These are phyloP conservation scores for Synanthedon andrenaeformis DNA, from an alignment of 2,888 invertebrate genomes.

Conservation along the genomic window DNA sequence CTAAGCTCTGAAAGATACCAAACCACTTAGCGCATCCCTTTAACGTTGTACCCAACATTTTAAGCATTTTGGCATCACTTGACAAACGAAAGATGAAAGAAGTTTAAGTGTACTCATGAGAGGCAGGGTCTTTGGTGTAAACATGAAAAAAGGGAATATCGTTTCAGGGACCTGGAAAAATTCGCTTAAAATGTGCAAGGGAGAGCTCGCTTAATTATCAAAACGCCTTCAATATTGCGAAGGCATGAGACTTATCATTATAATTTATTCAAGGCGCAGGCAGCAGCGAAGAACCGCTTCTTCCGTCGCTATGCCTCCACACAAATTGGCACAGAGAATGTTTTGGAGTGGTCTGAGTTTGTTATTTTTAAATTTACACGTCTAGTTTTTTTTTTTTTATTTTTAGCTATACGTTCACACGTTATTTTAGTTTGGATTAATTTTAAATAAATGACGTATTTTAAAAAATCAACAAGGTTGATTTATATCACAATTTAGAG, in stretches of 20 bases:
- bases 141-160: slow-evolving; percentile 28
- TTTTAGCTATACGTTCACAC: too few relatives aligned
- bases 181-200: slow-evolving; percentile 33
- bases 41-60: slow-evolving; percentile 15
- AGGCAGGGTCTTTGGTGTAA: slow-evolving; percentile 29
- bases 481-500: too few relatives aligned
- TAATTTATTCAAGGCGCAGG: slow-evolving; percentile 62
- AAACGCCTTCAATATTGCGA: slow-evolving; percentile 63
- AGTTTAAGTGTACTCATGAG: slow-evolving; percentile 40
- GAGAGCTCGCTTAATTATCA: slow-evolving; percentile 48
- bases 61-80: slow-evolving; percentile 24
- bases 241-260: slow-evolving; percentile 58
- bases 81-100: slow-evolving; percentile 48
- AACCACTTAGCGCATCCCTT: slow-evolving; percentile 8
- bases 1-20: neutral
- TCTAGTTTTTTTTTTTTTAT: too few relatives aligned
- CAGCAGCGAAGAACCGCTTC: slow-evolving; percentile 28
- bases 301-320: slow-evolving; percentile 7
- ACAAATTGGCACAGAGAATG: slow-evolving; percentile 8
- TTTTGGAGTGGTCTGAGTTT: slow-evolving; percentile 6
- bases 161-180: slow-evolving; percentile 35
- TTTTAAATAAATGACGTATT: too few relatives aligned
- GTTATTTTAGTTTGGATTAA: too few relatives aligned
- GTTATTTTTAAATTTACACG: neutral
- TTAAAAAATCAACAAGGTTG: too few relatives aligned